Percentiles rank a stretch among this genome's conserved stretches.
Conservation (phyloP, 2,113 vertebrate genomes). For the Calidris pugnax region DNA sequence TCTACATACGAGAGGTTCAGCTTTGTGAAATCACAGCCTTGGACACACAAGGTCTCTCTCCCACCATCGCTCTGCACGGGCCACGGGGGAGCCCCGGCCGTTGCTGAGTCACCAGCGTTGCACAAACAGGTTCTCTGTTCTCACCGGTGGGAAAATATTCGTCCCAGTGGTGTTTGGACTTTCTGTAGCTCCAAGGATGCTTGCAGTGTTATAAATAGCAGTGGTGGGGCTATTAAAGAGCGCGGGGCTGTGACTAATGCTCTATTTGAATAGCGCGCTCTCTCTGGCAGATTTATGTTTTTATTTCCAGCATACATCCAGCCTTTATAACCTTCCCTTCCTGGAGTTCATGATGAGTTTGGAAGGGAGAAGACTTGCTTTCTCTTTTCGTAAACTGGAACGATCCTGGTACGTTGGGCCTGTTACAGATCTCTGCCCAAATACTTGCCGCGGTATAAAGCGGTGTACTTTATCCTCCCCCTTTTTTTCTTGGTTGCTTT, state of each 20-base stretch:
- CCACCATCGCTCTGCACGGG: not conserved
- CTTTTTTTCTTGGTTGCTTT: not conserved
- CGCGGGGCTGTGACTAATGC: slow-evolving; percentile 10
- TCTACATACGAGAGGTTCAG: fast-evolving
- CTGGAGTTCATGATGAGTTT: not conserved
- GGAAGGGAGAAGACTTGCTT: not conserved
- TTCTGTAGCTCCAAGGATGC: not conserved
- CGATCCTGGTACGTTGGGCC: fast-evolving
- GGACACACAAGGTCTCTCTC: not conserved
- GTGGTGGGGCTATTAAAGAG: not conserved
- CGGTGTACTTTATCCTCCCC: not conserved
- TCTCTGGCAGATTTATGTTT: not conserved
- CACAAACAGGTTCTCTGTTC: slow-evolving; percentile 24
- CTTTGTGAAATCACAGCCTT: fast-evolving
- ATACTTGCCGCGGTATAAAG: not conserved
- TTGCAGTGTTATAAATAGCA: slow-evolving; percentile 18
- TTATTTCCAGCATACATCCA: not conserved
- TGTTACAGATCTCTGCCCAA: not conserved
- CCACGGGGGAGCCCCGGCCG: fast-evolving
- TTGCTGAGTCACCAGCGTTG: not conserved
- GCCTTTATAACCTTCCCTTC: slow-evolving; percentile 1
- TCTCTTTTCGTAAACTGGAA: not conserved
- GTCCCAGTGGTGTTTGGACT: not conserved
- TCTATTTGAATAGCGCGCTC: not conserved
- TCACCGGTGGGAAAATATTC: not conserved